phyloP scores from a whole-genome alignment of 1,140 invertebrate species.

The Drosophila pseudoananassae region DNA sequence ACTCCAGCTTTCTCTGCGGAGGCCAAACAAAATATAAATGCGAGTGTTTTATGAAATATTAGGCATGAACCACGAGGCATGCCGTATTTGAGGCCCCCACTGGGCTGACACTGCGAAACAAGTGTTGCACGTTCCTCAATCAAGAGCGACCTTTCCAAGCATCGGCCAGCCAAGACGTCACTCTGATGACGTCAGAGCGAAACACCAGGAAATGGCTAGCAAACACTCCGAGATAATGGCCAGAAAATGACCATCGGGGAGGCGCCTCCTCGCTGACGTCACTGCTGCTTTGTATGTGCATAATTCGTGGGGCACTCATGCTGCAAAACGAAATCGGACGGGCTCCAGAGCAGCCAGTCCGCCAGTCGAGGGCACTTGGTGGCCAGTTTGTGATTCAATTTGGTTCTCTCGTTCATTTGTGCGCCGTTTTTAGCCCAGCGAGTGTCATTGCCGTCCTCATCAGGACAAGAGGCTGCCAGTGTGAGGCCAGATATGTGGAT shows the following conservation, averaged over 20 bases:
- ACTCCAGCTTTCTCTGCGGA: constrained; percentile 18
- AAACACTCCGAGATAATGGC: constrained; percentile 44
- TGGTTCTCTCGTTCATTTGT: constrained; percentile 44
- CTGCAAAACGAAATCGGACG: constrained; percentile 58
- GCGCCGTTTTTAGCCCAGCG: constrained; percentile 64
- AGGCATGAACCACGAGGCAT: constrained; percentile 68
- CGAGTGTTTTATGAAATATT: constrained; percentile 69
- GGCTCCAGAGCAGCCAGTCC: constrained; percentile 7
- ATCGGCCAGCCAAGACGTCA: constrained; percentile 28
- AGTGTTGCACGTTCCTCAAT: too few relatives aligned
- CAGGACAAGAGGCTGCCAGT: constrained; percentile 41
- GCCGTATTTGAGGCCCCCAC: constrained; percentile 4
- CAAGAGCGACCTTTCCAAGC: background rate
- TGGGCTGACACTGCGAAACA: constrained; percentile 48
- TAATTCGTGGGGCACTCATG: constrained; percentile 42
- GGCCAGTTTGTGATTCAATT: constrained; percentile 70
- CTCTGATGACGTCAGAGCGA: constrained; percentile 40
- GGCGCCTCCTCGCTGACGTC: constrained; percentile 52
- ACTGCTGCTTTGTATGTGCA: constrained; percentile 44
- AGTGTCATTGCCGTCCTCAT: constrained; percentile 33
- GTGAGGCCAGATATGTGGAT: constrained; percentile 39
- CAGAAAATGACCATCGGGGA: constrained; percentile 32
- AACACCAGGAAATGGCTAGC: constrained; percentile 36
- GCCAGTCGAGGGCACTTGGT: constrained; percentile 49
- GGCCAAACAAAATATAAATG: constrained; percentile 60